Conservation (phyloP, 2,113 vertebrate species). For the Nothobranchius kuhntae region DNA sequence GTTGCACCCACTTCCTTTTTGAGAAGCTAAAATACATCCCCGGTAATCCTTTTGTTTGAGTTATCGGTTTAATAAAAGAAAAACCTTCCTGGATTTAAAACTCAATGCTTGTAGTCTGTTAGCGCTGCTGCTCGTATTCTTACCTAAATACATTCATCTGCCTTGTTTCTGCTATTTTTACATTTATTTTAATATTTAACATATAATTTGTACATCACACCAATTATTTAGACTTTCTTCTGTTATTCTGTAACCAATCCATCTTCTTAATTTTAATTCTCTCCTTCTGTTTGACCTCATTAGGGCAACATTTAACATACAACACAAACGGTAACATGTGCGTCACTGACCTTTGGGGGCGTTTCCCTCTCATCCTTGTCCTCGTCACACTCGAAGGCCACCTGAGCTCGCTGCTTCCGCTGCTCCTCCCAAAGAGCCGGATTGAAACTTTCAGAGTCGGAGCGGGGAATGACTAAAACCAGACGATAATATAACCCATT, state of each 20-base stretch:
- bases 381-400: slow-evolving; percentile 98
- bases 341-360: slow-evolving; percentile 84
- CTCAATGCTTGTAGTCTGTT: no score
- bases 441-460: slow-evolving; percentile 98
- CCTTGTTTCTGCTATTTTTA: no score
- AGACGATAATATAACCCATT: background rate
- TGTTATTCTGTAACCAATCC: background rate
- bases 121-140: no score
- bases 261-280: background rate
- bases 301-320: background rate
- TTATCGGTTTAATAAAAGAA: no score
- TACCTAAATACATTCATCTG: no score
- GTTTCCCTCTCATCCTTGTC: slow-evolving; percentile 96
- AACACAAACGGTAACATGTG: background rate
- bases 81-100: no score
- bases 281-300: background rate
- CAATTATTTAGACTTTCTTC: no score
- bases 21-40: no score
- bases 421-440: slow-evolving; percentile 97
- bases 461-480: slow-evolving; percentile 88
- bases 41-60: no score
- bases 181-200: no score
- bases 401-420: slow-evolving; percentile 94
- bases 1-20: no score
- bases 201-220: no score